Evolutionary conservation across 2,797 vertebrate genomes (phyloP).

Genomic region (Pterois miles): DNA sequence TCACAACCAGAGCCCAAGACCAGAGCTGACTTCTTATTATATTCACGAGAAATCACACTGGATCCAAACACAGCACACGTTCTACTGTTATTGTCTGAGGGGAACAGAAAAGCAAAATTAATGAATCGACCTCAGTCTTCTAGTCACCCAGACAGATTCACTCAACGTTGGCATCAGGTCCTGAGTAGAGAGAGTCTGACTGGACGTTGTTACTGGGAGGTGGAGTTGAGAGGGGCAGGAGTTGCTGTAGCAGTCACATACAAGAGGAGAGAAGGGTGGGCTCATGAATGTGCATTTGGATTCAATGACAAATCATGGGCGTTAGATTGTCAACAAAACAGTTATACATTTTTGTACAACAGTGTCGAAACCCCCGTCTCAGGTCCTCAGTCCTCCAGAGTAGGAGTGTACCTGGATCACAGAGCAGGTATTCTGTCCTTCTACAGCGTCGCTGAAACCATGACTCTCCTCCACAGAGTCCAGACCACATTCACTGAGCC

Average conservation of each 20-base stretch:
- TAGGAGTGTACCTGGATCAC: slow-evolving; percentile 26
- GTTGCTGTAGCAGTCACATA: background rate
- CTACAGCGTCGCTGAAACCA: background rate
- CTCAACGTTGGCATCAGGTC: rapidly evolving
- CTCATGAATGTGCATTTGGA: background rate
- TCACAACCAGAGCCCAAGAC: background rate
- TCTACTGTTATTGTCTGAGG: background rate
- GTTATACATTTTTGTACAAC: too few species aligned
- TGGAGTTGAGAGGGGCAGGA: background rate
- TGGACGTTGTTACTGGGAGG: background rate
- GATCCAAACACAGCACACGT: background rate
- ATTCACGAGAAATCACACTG: background rate
- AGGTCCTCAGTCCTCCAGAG: background rate
- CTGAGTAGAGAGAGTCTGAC: background rate
- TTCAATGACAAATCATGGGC: slow-evolving; percentile 5
- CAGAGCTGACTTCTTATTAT: background rate
- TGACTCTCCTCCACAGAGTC: background rate
- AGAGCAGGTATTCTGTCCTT: background rate
- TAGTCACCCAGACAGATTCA: background rate
- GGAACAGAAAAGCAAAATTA: background rate
- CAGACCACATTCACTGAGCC: too few species aligned
- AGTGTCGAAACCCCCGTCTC: too few species aligned
- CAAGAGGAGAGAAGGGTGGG: background rate
- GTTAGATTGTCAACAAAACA: background rate
- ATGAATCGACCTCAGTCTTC: background rate